Evolutionary conservation across 2,888 invertebrate genomes (phyloP).

Genomic region (Diaphora mendica): DNA sequence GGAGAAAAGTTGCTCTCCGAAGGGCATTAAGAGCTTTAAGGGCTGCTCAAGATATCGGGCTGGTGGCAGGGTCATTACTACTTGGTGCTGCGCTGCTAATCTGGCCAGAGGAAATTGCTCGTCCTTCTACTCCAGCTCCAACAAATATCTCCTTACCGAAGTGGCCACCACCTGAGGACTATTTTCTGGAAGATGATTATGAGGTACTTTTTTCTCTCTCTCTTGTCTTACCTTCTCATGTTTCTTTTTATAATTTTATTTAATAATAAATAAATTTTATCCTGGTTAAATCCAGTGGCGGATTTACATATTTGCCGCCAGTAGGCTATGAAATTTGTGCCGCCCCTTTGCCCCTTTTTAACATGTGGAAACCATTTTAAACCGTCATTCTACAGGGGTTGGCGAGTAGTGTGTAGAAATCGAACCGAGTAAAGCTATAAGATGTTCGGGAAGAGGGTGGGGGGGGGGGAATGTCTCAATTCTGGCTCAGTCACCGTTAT

Average conservation of each 20-base stretch:
- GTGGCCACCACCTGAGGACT: constrained; percentile 82
- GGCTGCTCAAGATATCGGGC: constrained; percentile 80
- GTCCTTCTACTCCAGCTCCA: constrained; percentile 72
- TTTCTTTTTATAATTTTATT: neutral
- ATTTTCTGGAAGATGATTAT: constrained; percentile 84
- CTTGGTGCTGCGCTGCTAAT: constrained; percentile 82
- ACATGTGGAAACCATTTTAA: too few species aligned
- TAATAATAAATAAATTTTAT: neutral
- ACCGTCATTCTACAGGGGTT: too few species aligned
- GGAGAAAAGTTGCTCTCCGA: constrained; percentile 73
- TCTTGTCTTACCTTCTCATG: neutral
- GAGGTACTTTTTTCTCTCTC: constrained; percentile 71
- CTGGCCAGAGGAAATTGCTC: constrained; percentile 79
- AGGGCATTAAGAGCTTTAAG: constrained; percentile 76
- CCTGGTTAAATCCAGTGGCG: neutral
- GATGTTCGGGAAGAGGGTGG: too few species aligned
- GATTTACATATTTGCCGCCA: too few species aligned
- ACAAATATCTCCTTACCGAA: constrained; percentile 72
- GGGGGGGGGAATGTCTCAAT: too few species aligned
- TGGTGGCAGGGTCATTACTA: constrained; percentile 76
- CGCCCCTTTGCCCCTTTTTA: too few species aligned
- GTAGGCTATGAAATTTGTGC: too few species aligned
- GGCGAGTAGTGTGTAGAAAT: too few species aligned
- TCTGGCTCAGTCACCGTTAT: too few species aligned
- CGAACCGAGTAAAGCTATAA: too few species aligned